These are phyloP conservation scores for Apogon hyalosoma DNA, from an alignment of 2,797 vertebrate species.

Conservation along the genomic window DNA sequence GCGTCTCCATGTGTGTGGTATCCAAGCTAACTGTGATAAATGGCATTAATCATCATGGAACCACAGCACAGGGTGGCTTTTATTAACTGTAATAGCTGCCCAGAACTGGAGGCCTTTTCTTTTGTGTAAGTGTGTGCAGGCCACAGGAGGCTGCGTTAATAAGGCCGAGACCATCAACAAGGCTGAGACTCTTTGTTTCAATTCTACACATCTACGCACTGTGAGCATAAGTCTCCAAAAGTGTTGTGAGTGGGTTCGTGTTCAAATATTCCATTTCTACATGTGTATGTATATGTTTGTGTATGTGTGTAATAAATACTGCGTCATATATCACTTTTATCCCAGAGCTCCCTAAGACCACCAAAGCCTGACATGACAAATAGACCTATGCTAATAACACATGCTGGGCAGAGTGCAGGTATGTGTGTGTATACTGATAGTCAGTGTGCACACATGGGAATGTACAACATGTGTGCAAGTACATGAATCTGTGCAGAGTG, in stretches of 20 bases:
- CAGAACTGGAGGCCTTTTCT: conserved; percentile 45
- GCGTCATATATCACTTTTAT: conserved; percentile 29
- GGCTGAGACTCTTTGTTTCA: conserved; percentile 49
- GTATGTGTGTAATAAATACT: conserved; percentile 10
- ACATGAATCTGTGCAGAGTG: background rate
- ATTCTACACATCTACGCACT: conserved; percentile 19
- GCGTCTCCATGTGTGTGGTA: conserved; percentile 29
- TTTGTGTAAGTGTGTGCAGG: conserved; percentile 22
- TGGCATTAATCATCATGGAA: conserved; percentile 69
- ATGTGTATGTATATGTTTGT: background rate
- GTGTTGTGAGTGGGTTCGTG: background rate
- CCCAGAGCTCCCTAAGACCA: conserved; percentile 41
- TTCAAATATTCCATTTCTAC: conserved; percentile 1
- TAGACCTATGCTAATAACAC: conserved; percentile 55
- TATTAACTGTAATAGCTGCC: conserved; percentile 69
- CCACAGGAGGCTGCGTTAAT: conserved; percentile 55
- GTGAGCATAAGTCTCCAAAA: background rate
- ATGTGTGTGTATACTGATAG: conserved; percentile 4
- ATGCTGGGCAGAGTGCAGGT: conserved; percentile 14
- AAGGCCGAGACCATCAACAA: conserved; percentile 47
- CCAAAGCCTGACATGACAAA: conserved; percentile 66
- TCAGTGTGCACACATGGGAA: background rate
- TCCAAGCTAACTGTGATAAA: conserved; percentile 68
- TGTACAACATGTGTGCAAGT: background rate
- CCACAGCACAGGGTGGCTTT: conserved; percentile 59